Percentiles rank a stretch among this genome's conserved stretches.
phyloP scores from a whole-genome alignment of 2,113 vertebrate species.

The Sinosuthora webbiana region DNA sequence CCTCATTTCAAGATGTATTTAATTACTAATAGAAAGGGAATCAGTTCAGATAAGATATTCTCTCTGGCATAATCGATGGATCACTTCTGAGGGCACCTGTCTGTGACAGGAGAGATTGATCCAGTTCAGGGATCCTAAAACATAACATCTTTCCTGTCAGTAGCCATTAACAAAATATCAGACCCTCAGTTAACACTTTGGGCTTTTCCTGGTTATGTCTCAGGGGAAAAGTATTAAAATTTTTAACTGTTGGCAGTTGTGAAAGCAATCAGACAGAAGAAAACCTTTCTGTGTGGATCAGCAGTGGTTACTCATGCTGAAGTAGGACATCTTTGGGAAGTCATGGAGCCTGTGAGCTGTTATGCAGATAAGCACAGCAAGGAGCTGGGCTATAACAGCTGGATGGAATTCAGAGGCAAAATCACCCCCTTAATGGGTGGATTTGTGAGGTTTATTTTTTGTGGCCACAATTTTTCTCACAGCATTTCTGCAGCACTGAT shows the following conservation, averaged over 20 bases:
- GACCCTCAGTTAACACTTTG: not conserved
- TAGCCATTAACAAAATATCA: not conserved
- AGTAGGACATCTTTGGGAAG: not conserved
- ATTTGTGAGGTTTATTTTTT: not conserved
- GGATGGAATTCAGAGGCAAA: not conserved
- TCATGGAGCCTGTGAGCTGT: not conserved
- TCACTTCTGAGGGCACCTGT: conserved; percentile 16
- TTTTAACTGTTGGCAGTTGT: not conserved
- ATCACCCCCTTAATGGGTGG: not conserved
- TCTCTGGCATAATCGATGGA: not conserved
- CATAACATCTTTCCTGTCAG: not conserved
- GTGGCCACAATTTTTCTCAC: not conserved
- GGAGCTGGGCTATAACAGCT: not conserved
- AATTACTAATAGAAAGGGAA: not conserved
- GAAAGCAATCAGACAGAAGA: not conserved
- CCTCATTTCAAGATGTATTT: not conserved
- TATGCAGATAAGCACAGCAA: not conserved
- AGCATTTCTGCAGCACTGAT: not conserved
- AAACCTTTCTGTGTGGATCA: not conserved
- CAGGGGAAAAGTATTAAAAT: not conserved
- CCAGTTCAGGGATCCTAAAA: not conserved
- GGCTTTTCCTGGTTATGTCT: not conserved
- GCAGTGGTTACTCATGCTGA: not conserved
- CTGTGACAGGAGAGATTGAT: conserved; percentile 53
- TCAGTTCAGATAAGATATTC: not conserved